Evolutionary conservation across 2,797 vertebrate species (phyloP).

Genomic region (Pagetopsis macropterus): DNA sequence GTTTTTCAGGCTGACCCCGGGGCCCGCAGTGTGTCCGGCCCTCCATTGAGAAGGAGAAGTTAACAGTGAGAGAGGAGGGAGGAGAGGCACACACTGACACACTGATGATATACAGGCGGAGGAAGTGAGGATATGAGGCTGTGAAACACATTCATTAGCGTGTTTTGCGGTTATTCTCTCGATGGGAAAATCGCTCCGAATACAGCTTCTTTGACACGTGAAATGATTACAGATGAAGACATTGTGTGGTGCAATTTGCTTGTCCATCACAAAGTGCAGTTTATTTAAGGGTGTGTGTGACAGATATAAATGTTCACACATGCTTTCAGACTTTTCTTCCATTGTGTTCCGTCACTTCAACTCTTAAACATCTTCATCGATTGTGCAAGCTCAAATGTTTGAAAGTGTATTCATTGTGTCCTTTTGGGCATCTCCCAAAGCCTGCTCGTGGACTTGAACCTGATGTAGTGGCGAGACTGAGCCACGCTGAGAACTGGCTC

Average conservation of each 20-base stretch:
- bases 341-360: not conserved
- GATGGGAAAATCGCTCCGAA: constrained; percentile 21
- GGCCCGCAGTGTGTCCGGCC: constrained; percentile 25
- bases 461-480: constrained; percentile 48
- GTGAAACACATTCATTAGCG: constrained; percentile 54
- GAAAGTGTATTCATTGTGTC: constrained; percentile 8
- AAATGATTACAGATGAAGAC: constrained; percentile 25
- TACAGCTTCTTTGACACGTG: constrained; percentile 2
- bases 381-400: not conserved
- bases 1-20: constrained; percentile 21
- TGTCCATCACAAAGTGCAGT: constrained; percentile 9
- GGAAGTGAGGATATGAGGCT: constrained; percentile 31
- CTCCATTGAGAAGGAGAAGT: constrained; percentile 17
- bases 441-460: constrained; percentile 46
- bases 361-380: not conserved
- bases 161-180: constrained; percentile 31
- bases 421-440: not conserved
- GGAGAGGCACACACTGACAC: constrained; percentile 53
- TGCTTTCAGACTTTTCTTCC: not conserved
- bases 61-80: constrained; percentile 36
- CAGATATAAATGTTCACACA: constrained; percentile 14
- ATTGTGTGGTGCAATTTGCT: constrained; percentile 14
- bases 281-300: not conserved
- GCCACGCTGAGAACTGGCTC: constrained; percentile 39
- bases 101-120: constrained; percentile 57